Percentiles rank a stretch among this genome's conserved stretches.
Evolutionary conservation across 2,797 vertebrate genomes (phyloP).

Genomic region (Paedocypris micromegethes): DNA sequence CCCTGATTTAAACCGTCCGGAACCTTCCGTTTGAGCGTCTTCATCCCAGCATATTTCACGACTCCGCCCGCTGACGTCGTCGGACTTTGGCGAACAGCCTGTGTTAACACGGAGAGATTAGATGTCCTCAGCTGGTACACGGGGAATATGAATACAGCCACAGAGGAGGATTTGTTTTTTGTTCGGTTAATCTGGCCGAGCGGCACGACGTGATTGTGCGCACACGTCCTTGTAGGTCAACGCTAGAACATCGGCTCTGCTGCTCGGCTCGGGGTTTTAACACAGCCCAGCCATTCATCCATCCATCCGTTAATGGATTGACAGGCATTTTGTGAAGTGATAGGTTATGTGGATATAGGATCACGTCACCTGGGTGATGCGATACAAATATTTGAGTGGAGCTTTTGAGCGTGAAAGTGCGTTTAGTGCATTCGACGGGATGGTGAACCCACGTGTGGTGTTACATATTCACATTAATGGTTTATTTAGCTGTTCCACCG

Average conservation of each 20-base stretch:
- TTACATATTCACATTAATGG: too few species aligned
- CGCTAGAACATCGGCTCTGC: constrained; percentile 18
- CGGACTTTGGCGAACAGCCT: constrained; percentile 58
- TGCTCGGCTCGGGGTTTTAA: constrained; percentile 20
- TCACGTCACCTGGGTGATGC: background rate
- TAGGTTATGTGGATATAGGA: constrained; percentile 31
- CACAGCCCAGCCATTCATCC: constrained; percentile 16
- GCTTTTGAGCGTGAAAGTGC: background rate
- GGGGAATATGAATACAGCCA: constrained; percentile 49
- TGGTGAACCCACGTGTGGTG: too few species aligned
- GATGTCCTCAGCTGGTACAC: constrained; percentile 55
- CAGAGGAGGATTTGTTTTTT: constrained; percentile 60
- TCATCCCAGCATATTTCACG: background rate
- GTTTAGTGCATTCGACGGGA: too few species aligned
- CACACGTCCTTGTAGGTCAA: constrained; percentile 28
- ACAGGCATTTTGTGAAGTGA: constrained; percentile 24
- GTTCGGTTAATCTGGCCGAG: constrained; percentile 59
- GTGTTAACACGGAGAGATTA: constrained; percentile 63
- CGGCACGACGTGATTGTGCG: constrained; percentile 42
- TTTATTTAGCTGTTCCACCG: too few species aligned
- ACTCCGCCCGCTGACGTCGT: constrained; percentile 54
- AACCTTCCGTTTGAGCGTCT: too few species aligned
- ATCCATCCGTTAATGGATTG: constrained; percentile 31
- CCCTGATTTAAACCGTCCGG: too few species aligned
- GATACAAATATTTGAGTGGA: constrained; percentile 2